These are phyloP conservation scores for Sisor rabdophorus DNA, from an alignment of 2,113 vertebrate genomes.

Conservation along the genomic window DNA sequence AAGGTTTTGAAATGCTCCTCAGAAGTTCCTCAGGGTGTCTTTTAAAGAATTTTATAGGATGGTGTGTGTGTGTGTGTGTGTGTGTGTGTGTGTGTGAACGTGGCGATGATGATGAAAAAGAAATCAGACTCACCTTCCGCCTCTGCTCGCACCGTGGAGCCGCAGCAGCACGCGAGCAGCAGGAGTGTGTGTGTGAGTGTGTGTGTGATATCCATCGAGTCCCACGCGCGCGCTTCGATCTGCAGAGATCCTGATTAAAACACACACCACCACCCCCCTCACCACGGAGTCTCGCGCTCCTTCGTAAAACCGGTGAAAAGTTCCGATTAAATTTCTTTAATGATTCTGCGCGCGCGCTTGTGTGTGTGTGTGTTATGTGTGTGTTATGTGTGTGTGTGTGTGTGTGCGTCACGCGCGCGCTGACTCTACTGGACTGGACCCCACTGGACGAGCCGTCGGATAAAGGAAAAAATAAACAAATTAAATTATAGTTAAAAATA, in stretches of 20 bases:
- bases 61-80: too few species aligned
- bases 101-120: background rate
- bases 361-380: too few species aligned
- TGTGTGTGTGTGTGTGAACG: too few species aligned
- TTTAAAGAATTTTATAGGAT: too few species aligned
- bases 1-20: too few species aligned
- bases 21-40: too few species aligned
- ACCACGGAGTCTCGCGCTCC: background rate
- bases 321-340: background rate
- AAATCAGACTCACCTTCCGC: conserved; percentile 19
- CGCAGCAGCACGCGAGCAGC: conserved; percentile 14
- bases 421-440: too few species aligned
- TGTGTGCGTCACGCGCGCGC: too few species aligned
- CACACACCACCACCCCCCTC: too few species aligned
- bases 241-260: background rate
- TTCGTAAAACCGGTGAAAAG: background rate
- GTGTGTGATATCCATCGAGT: conserved; percentile 17
- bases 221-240: conserved; percentile 1
- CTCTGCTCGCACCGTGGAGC: background rate
- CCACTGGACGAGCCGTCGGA: background rate
- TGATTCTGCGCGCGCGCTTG: too few species aligned
- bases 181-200: conserved; percentile 13
- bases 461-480: background rate
- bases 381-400: too few species aligned
- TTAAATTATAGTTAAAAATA: too few species aligned